phyloP scores from a whole-genome alignment of 2,888 invertebrate genomes.

The Hemaris fuciformis region DNA sequence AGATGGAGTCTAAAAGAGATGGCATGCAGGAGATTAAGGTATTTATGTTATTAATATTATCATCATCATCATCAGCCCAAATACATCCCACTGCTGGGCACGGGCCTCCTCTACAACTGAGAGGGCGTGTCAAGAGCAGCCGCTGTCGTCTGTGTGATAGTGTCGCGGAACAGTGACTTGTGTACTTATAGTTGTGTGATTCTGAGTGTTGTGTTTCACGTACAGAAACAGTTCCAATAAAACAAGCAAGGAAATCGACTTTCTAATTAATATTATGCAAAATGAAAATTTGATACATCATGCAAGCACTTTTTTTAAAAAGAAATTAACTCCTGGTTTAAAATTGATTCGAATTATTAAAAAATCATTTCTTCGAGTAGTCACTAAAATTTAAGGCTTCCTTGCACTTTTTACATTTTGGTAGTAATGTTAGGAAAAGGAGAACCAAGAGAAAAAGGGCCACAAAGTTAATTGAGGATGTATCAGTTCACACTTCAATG shows the following conservation, averaged over 20 bases:
- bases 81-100: too few relatives aligned
- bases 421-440: too few relatives aligned
- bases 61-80: too few relatives aligned
- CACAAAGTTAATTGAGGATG: neutral
- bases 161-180: neutral
- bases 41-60: too few relatives aligned
- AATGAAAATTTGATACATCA: too few relatives aligned
- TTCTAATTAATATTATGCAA: too few relatives aligned
- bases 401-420: too few relatives aligned
- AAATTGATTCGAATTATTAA: neutral
- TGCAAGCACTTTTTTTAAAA: too few relatives aligned
- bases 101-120: too few relatives aligned
- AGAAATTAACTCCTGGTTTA: neutral
- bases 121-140: neutral
- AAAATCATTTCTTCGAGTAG: too few relatives aligned
- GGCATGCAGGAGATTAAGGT: constrained; percentile 33
- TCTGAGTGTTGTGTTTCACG: neutral
- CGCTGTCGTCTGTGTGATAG: neutral
- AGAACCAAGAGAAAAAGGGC: too few relatives aligned
- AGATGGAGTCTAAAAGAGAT: constrained; percentile 20
- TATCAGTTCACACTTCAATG: neutral
- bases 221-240: neutral
- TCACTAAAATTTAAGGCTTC: too few relatives aligned
- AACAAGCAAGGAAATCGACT: neutral
- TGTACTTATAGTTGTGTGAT: neutral